Conservation (phyloP, 2,888 invertebrate species). For the Charanyca ferruginea region DNA sequence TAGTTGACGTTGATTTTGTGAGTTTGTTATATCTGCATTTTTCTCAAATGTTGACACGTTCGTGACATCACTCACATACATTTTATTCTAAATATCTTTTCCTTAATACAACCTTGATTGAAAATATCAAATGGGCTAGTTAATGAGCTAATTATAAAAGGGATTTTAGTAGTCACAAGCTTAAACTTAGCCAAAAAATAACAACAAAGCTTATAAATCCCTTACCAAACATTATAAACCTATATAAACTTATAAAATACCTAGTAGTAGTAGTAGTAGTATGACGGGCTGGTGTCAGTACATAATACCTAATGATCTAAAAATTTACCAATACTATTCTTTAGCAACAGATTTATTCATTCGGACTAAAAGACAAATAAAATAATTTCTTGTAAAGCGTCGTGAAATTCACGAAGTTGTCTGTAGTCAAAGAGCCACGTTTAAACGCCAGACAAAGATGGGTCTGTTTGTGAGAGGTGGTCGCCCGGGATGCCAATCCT, state of each 20-base stretch:
- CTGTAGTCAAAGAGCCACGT: constrained; percentile 44
- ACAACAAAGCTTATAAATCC: no score
- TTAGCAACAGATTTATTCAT: constrained; percentile 25
- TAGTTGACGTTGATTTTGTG: not conserved
- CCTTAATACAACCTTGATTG: not conserved
- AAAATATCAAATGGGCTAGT: not conserved
- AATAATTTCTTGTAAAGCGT: constrained; percentile 19
- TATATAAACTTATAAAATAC: no score
- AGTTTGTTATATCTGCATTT: not conserved
- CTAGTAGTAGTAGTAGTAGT: no score
- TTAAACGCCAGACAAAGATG: constrained; percentile 72
- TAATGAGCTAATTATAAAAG: no score
- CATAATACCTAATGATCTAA: no score
- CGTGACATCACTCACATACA: no score
- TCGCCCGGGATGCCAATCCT: constrained; percentile 80
- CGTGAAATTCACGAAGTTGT: constrained; percentile 27
- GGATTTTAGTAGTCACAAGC: not conserved
- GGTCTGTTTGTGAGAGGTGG: constrained; percentile 79
- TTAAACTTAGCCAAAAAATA: no score
- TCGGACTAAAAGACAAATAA: constrained; percentile 35
- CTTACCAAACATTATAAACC: no score
- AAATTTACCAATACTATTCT: not conserved
- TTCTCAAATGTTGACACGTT: no score
- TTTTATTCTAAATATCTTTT: not conserved
- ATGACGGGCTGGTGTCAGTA: no score